Base-by-base conservation (phyloP, 2,113 vertebrate species). In the Rhea americana region DNA sequence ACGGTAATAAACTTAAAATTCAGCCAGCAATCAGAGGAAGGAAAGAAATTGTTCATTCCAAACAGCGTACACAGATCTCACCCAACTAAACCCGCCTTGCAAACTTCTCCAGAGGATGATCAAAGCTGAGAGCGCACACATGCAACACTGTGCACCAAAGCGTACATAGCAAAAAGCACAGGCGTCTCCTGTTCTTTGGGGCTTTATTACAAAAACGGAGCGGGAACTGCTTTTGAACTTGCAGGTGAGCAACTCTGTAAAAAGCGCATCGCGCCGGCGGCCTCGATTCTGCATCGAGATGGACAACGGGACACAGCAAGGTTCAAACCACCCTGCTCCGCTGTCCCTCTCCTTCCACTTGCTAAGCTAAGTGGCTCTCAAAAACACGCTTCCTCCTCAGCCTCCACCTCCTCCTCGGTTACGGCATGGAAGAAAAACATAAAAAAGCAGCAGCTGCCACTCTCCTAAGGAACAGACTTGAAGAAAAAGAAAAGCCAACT, bases 401-500 rank as follows among this genome's bases (percentile, higher is more conserved):
- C 59, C 56, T 81, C 81, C 66, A 21, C 74, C 88, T 82, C 77
- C 89, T 92, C 66, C 89, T 67, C 81, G 6, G 58, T 90, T 62
- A 51, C 88, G 81, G 88, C 94, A 93, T 9, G 83, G 51, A 94
- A 90, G 47, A 63, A 88, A 93, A 95, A 63, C 86, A 93, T 30
- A 35, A 88, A 92, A 93, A 92, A 93, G 66, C 87, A 93, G 90
- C 92, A 85, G 45, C 79, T 4, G 50, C 10, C 22, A 12, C 22
- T 12, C 50, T 51, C 90, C 85, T 71, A 65, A 89, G 91, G 88
- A 89, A 89, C 87, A 97, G 96, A 95, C 87, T 88, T 62, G 56
- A 76, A 78, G 86, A 87, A 96, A 96, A 79, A 96, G 93, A 87
- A 96, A 96, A 95, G 93, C 90, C 47, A 95, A 91, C 93, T 95